Evolutionary conservation across 2,888 invertebrate genomes (phyloP), one percentile per base, ranked within the genome.

Genomic region (Autographa pulchrina): DNA sequence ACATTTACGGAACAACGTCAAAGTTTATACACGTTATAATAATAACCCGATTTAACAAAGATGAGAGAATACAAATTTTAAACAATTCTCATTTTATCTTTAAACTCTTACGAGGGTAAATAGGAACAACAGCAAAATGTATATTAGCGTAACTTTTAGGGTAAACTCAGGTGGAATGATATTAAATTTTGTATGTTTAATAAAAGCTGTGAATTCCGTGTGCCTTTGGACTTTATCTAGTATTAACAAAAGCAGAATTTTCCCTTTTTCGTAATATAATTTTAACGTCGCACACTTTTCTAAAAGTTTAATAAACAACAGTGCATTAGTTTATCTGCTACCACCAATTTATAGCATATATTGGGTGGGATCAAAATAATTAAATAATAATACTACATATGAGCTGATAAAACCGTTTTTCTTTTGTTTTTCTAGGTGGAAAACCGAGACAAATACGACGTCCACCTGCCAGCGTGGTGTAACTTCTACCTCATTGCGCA

Each of bases 401-500:
- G 4, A 43, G 16, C 16, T 16, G 41, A 41, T 13, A 43, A 5
- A 43, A 43, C 14, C 41, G 41, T 16, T 35, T 25, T 52, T 68
- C 69, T 81, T 65, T 76, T 72, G 85, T 70, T 68, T 73, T 85
- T 77, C 1, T 90, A 97, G 97, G 96, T 97, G 16, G 96, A 96
- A 68, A 92, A 94, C 9, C 94, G 98, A 76, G 94, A 96, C n/a
- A 97, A 97, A 83, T 98, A 97, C 86, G 97, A 98, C 88, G 97
- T 97, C 0, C 90, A 94, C 43, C 89, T 98, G 4, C 97, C 97
- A 0, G 80, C 91, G 0, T 97, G 97, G 97, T 97, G 97, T 86
- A 97, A 97, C 82, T 72, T 96, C 0, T 98, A 98, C 85, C 92
- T 97, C 7, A 89, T 96, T 0, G 82, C 97, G 0, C 98, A 98